A percentile compares a stretch with the other conserved stretches of the same genome.
Conservation (phyloP, 2,113 vertebrate species). For the Toxotes jaculatrix region DNA sequence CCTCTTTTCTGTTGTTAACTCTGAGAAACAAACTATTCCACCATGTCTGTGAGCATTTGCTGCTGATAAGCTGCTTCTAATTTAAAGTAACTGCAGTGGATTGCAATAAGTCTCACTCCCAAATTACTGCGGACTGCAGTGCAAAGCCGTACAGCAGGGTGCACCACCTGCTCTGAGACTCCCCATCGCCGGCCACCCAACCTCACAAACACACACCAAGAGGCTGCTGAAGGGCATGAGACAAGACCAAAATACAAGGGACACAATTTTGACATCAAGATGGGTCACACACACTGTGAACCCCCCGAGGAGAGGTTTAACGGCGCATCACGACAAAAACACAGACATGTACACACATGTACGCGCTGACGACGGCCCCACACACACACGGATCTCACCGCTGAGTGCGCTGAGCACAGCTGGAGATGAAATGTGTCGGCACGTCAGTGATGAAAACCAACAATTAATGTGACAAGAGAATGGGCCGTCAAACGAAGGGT, state of each 20-base stretch:
- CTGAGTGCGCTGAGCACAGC: slow-evolving; percentile 32
- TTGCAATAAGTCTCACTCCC: slow-evolving; percentile 34
- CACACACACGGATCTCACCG: slow-evolving; percentile 7
- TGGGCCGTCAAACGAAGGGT: slow-evolving; percentile 22
- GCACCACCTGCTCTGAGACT: slow-evolving; percentile 62
- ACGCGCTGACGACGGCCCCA: slow-evolving; percentile 41
- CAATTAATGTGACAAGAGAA: slow-evolving; percentile 54
- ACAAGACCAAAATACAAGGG: slow-evolving; percentile 44
- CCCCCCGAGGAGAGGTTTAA: slow-evolving; percentile 61
- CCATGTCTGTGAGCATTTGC: slow-evolving; percentile 17
- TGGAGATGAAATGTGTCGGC: slow-evolving; percentile 50
- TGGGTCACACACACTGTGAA: slow-evolving; percentile 49
- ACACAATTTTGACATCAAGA: slow-evolving; percentile 57
- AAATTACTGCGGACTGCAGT: slow-evolving; percentile 40
- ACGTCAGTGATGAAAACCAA: slow-evolving; percentile 57
- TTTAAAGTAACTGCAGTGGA: slow-evolving; percentile 10
- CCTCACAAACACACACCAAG: slow-evolving; percentile 44
- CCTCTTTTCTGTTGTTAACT: slow-evolving; percentile 29
- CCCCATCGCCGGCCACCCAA: slow-evolving; percentile 35
- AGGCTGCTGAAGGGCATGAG: slow-evolving; percentile 46
- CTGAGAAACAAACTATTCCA: slow-evolving; percentile 4
- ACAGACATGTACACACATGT: slow-evolving; percentile 16
- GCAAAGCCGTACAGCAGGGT: slow-evolving; percentile 44
- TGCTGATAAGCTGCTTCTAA: slow-evolving; percentile 12
- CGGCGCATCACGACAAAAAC: slow-evolving; percentile 38